Evolutionary conservation across 2,113 vertebrate species (phyloP).

Genomic region (Aleadryas rufinucha): DNA sequence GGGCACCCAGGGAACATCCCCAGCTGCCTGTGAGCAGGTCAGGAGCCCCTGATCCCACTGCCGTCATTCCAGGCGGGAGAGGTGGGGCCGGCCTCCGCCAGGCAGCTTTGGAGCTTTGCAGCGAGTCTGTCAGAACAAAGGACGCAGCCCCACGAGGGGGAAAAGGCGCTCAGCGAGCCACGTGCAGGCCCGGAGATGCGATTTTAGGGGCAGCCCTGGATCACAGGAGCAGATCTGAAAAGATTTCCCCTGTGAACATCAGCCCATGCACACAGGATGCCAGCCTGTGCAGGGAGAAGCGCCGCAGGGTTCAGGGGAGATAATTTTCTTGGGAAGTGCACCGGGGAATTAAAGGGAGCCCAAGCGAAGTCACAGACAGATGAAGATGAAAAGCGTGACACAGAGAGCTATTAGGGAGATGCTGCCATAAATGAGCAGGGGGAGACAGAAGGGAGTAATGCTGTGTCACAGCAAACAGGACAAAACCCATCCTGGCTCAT

Average conservation of each 20-base stretch:
- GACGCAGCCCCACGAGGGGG: not conserved
- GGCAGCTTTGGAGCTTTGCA: not conserved
- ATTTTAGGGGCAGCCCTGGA: not conserved
- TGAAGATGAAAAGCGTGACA: not conserved
- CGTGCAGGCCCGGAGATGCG: not conserved
- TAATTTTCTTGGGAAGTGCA: not conserved
- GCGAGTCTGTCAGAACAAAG: not conserved
- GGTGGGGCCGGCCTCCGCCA: not conserved
- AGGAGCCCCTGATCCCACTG: not conserved
- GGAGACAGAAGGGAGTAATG: not conserved
- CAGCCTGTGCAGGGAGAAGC: not conserved
- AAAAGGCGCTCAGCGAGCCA: not conserved
- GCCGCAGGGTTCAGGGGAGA: not conserved
- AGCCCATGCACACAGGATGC: not conserved
- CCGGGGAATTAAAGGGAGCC: not conserved
- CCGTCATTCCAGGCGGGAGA: not conserved
- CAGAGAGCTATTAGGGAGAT: not conserved
- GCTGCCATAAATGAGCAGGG: not conserved
- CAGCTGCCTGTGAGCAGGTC: not conserved
- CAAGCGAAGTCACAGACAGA: not conserved
- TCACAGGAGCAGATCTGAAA: not conserved
- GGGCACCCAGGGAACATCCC: not conserved
- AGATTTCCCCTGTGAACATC: not conserved
- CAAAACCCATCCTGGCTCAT: not conserved
- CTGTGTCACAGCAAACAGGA: not conserved